Evolutionary conservation across 2,113 vertebrate species (phyloP).

Genomic region (Carollia perspicillata): DNA sequence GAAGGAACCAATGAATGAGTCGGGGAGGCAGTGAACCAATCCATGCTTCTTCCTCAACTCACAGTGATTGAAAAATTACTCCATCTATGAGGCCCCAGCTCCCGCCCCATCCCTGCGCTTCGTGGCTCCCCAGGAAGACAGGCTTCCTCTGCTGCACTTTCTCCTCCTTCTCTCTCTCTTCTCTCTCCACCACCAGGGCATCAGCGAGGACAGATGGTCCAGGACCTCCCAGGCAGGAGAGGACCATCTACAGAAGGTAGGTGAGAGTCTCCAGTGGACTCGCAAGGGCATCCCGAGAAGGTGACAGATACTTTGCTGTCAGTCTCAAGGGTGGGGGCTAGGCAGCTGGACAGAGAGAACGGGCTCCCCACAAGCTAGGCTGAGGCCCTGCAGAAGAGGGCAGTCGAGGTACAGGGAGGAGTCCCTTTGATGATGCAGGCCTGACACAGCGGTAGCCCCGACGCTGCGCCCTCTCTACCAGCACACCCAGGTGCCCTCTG

Average conservation of each 20-base stretch:
- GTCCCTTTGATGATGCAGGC: not conserved
- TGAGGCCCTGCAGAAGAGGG: not conserved
- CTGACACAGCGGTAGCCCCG: no score
- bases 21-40: not conserved
- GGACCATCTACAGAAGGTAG: slow-evolving; percentile 77
- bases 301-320: not conserved
- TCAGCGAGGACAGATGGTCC: slow-evolving; percentile 75
- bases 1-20: not conserved
- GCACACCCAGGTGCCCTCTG: not conserved
- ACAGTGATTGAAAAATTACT: not conserved
- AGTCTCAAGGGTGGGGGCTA: not conserved
- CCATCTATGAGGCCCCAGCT: not conserved
- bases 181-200: slow-evolving; percentile 71
- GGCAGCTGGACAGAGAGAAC: not conserved
- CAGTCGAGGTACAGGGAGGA: not conserved
- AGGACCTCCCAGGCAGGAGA: slow-evolving; percentile 78
- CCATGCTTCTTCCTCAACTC: not conserved
- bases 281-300: not conserved
- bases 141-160: not conserved
- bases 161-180: not conserved
- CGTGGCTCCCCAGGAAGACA: not conserved
- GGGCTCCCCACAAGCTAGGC: not conserved
- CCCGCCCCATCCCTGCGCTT: not conserved
- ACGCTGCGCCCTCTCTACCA: not conserved
- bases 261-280: not conserved